These are phyloP conservation scores for Microplitis manilae DNA, from an alignment of 2,888 invertebrate species.

Conservation along the genomic window DNA sequence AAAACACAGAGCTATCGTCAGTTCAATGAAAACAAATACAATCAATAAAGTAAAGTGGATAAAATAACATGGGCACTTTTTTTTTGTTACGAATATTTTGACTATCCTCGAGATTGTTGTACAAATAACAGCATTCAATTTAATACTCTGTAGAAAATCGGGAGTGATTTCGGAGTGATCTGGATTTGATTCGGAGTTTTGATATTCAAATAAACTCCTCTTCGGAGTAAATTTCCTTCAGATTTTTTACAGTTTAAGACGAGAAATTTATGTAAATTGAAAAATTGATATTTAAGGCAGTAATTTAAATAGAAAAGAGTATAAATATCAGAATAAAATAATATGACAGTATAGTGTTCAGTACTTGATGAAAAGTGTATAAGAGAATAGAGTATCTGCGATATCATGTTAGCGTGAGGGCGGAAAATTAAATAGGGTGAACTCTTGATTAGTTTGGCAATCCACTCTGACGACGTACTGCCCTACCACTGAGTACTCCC, in stretches of 20 bases:
- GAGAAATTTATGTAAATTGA: background rate
- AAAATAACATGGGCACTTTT: no score
- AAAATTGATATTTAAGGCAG: background rate
- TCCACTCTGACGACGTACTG: slow-evolving; percentile 53
- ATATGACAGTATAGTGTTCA: slow-evolving; percentile 23
- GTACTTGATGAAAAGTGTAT: slow-evolving; percentile 41
- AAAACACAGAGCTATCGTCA: background rate
- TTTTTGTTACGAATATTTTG: no score
- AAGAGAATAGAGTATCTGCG: slow-evolving; percentile 31
- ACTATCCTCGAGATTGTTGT: no score
- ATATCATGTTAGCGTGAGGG: slow-evolving; percentile 50
- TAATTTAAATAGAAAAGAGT: background rate
- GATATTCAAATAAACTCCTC: no score
- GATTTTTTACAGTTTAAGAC: no score
- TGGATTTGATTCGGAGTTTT: no score
- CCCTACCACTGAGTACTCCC: slow-evolving; percentile 51
- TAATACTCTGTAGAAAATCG: no score
- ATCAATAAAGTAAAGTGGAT: background rate
- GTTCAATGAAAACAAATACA: background rate
- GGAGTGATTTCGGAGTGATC: no score
- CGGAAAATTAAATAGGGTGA: slow-evolving; percentile 65
- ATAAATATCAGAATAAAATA: slow-evolving; percentile 7
- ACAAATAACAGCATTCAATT: no score
- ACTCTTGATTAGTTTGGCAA: slow-evolving; percentile 66
- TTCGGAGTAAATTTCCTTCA: no score